phyloP scores from a whole-genome alignment of 2,797 vertebrate species.

The Pseudocheirus occidentalis region DNA sequence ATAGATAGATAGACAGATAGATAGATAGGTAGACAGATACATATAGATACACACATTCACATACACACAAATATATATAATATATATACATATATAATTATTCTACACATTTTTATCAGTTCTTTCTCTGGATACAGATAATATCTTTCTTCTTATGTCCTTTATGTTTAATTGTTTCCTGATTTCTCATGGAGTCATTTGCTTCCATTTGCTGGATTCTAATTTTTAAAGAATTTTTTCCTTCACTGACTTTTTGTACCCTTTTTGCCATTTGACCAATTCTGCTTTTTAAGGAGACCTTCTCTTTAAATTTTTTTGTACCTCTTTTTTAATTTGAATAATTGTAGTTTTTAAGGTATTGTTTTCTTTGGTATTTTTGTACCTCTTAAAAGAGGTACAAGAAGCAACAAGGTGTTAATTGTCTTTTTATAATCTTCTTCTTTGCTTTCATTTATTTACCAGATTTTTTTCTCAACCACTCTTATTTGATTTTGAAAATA shows the following conservation, averaged over 20 bases:
- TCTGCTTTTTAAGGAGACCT: not conserved
- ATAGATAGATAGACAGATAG: too few species aligned
- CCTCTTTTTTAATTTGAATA: not conserved
- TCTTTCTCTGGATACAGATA: not conserved
- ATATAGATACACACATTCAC: too few species aligned
- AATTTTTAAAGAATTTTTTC: not conserved
- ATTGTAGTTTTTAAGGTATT: not conserved
- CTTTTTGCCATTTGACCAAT: not conserved
- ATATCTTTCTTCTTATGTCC: not conserved
- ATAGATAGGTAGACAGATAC: too few species aligned
- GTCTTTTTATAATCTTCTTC: not conserved
- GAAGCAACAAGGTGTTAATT: not conserved
- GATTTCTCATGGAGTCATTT: not conserved
- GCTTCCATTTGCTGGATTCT: not conserved
- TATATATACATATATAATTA: not conserved
- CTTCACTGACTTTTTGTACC: not conserved
- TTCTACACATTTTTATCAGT: not conserved
- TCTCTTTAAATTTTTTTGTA: not conserved
- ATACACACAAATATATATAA: too few species aligned
- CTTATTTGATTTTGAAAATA: not conserved
- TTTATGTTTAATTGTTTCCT: not conserved
- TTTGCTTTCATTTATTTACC: not conserved
- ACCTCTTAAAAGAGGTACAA: not conserved
- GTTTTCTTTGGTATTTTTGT: not conserved
- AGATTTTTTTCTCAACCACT: not conserved